phyloP scores from a whole-genome alignment of 2,888 invertebrate genomes.

The Timandra comae region DNA sequence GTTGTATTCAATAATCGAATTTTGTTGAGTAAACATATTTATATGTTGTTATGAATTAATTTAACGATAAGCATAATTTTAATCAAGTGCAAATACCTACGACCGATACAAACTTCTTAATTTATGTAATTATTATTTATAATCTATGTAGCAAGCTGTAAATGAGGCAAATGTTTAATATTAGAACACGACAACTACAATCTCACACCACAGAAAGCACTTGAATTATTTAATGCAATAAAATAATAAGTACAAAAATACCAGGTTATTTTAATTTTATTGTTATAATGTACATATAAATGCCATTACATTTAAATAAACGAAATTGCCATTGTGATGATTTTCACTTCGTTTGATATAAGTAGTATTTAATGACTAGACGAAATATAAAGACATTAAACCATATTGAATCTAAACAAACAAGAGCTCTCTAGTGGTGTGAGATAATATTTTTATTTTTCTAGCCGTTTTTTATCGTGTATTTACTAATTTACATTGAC shows the following conservation, averaged over 20 bases:
- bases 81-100: conserved; percentile 64
- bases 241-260: neutral
- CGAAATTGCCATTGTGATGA: too few relatives aligned
- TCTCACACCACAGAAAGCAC: conserved; percentile 6
- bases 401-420: neutral
- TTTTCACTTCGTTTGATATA: too few relatives aligned
- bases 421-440: conserved; percentile 12
- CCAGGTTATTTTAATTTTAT: too few relatives aligned
- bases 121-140: conserved; percentile 18
- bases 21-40: conserved; percentile 20
- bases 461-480: conserved; percentile 45
- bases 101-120: conserved; percentile 58
- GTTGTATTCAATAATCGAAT: conserved; percentile 12
- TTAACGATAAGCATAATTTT: conserved; percentile 45
- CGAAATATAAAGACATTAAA: neutral
- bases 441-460: conserved; percentile 39
- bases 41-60: conserved; percentile 22
- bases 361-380: conserved; percentile 4
- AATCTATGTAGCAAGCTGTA: conserved; percentile 50
- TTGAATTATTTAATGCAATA: conserved; percentile 3
- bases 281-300: too few relatives aligned
- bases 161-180: conserved; percentile 37
- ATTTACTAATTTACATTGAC: conserved; percentile 56
- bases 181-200: conserved; percentile 19
- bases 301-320: conserved; percentile 4